These are phyloP conservation scores for Drosophila melanogaster DNA, from an alignment of 1,140 invertebrate genomes.

Conservation along the genomic window Release_6_plus_ISO1_MT NT_033777.3:11486001-11486500, in stretches of 20 bases:
- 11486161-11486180: not conserved
- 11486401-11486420: conserved; percentile 79
- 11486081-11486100: too few species aligned
- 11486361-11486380: not conserved
- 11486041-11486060: too few species aligned
- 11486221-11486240: conserved; percentile 83
- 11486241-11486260: conserved; percentile 73
- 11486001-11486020: too few species aligned
- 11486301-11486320: conserved; percentile 51
- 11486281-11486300: conserved; percentile 19
- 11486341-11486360: not conserved
- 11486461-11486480: conserved; percentile 67
- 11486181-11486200: conserved; percentile 5
- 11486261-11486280: conserved; percentile 39
- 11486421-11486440: conserved; percentile 55
- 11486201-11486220: conserved; percentile 74
- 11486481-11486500: conserved; percentile 6
- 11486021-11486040: not conserved
- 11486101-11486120: too few species aligned
- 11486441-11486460: conserved; percentile 61
- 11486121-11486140: too few species aligned
- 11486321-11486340: not conserved
- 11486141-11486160: not conserved
- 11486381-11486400: conserved; percentile 45
- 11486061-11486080: too few species aligned